phyloP scores from a whole-genome alignment of 2,113 vertebrate species.

The Pseudois nayaur region DNA sequence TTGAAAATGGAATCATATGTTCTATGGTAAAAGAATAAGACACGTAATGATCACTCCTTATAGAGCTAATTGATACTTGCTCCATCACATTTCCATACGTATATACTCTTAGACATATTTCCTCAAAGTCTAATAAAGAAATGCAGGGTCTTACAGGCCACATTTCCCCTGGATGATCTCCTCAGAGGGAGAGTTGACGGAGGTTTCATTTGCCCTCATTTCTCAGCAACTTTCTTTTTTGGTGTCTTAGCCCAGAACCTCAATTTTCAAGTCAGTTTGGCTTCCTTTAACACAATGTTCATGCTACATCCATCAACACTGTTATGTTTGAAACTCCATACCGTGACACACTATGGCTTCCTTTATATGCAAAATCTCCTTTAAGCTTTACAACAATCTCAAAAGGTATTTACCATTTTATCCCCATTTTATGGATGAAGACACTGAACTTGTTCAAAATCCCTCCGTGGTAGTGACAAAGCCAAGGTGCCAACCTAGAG shows the following conservation, averaged over 20 bases:
- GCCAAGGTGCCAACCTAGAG: not conserved
- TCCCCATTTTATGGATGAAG: not conserved
- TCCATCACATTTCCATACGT: not conserved
- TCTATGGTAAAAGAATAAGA: not conserved
- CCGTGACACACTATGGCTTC: not conserved
- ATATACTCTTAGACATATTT: not conserved
- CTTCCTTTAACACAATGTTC: not conserved
- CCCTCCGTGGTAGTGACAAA: not conserved
- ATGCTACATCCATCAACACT: not conserved
- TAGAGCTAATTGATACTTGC: not conserved
- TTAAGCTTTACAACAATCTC: not conserved
- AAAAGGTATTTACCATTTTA: not conserved
- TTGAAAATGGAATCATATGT: not conserved
- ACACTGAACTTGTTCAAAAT: not conserved
- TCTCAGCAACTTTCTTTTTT: not conserved
- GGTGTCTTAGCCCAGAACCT: not conserved
- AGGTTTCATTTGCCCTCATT: not conserved
- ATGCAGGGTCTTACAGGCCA: not conserved
- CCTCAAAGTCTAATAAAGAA: not conserved
- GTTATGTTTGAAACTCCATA: not conserved
- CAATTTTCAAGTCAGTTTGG: not conserved
- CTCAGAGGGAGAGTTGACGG: not conserved
- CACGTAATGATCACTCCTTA: not conserved
- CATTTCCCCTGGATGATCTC: accelerated
- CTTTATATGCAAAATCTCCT: not conserved